These are phyloP conservation scores for Helarctos malayanus DNA, from an alignment of 2,797 vertebrate genomes.

Conservation along the genomic window DNA sequence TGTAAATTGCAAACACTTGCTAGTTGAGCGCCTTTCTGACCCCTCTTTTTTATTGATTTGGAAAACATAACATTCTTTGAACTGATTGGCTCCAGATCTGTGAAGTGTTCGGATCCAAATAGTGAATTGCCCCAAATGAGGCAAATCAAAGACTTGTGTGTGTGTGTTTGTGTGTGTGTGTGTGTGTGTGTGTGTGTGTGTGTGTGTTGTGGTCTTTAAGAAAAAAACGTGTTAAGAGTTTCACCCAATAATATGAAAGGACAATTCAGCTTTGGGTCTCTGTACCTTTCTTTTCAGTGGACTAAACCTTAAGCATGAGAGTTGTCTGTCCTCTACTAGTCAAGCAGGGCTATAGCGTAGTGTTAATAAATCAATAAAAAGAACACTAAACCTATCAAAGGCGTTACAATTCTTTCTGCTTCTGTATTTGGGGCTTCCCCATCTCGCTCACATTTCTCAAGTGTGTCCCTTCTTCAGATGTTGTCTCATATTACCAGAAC, in stretches of 20 bases:
- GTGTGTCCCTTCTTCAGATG: slow-evolving; percentile 58
- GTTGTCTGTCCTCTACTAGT: background rate
- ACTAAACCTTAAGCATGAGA: slow-evolving; percentile 53
- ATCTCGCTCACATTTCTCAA: slow-evolving; percentile 55
- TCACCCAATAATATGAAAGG: slow-evolving; percentile 54
- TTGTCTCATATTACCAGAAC: background rate
- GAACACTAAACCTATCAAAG: slow-evolving; percentile 33
- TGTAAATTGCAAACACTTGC: slow-evolving; percentile 64
- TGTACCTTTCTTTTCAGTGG: slow-evolving; percentile 64
- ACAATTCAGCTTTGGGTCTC: slow-evolving; percentile 57
- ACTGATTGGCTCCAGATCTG: slow-evolving; percentile 55
- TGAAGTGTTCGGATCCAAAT: slow-evolving; percentile 43
- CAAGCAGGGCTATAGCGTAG: slow-evolving; percentile 30
- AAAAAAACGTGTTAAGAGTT: slow-evolving; percentile 25
- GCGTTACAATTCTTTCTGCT: background rate
- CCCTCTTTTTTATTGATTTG: slow-evolving; percentile 59
- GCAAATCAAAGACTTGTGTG: slow-evolving; percentile 40
- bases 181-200: background rate
- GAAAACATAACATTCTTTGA: slow-evolving; percentile 55
- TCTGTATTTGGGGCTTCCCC: slow-evolving; percentile 49
- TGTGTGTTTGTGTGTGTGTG: background rate
- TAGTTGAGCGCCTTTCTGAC: slow-evolving; percentile 37
- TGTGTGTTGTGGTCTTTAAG: slow-evolving; percentile 28
- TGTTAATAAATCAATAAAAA: slow-evolving; percentile 71
- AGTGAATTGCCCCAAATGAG: slow-evolving; percentile 56